Base-by-base conservation (phyloP, 2,888 invertebrate species). In the Xestobium rufovillosum region DNA sequence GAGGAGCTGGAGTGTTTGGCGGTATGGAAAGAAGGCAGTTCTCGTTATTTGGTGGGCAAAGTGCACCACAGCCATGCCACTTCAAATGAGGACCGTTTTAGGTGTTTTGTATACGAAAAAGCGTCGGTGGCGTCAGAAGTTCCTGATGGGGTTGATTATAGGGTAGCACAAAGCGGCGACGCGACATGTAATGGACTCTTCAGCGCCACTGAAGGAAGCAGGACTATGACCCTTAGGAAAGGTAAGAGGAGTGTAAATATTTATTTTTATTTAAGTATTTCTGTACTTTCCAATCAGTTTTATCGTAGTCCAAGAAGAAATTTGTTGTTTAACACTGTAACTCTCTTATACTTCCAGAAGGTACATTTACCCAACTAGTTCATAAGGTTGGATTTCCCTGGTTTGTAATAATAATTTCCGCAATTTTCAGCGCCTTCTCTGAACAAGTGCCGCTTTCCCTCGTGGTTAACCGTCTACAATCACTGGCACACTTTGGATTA, bases 21-120 rank as follows among this genome's bases (percentile, higher is more conserved):
- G 3, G 82, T 83, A 38, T 92, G 92, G 92, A 91, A 91, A 67
- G 92, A 92, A 63, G 91, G 92, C 38, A 90, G 89, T 57, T 81
- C 87, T 34, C 76, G 90, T 39, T 92, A 90, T 69, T 73, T 92
- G 48, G 90, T 92, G 38, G 91, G 91, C 35, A 83, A 88, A 65
- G 77, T 92, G 43, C 85, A 87, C 56, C 88, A 89, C 71, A 81
- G 81, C 64, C 89, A 89, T 69, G 86, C 86, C 41, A 84, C 89
- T 50, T 86, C 86, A 58, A 87, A 88, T 68, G 91, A 92, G 64
- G 91, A 92, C 64, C 78, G 90, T 48, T 95, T 89, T 71, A 75
- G 94, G 50, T 95, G 95, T 70, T 94, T 94, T 71, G 94, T 94
- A 42, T 91, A 89, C 69, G 90, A 89, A 71, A 85, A 83, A 73